Base-by-base conservation (phyloP, 2,797 vertebrate species). In the Silurus lanzhouensis region DNA sequence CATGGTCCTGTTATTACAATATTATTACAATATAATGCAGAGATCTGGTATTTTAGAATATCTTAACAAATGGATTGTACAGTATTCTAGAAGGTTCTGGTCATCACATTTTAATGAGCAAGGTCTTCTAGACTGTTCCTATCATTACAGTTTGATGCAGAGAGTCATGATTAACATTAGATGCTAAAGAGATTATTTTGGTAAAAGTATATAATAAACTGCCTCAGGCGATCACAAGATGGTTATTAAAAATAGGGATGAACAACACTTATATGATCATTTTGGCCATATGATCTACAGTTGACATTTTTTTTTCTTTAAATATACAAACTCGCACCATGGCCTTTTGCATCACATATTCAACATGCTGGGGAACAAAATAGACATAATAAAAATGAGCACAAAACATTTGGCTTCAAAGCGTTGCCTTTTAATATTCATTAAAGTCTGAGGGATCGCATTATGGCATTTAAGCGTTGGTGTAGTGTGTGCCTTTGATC, bases 371-470 rank as follows among this genome's bases (percentile, higher is more conserved):
- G 92, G 94, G 93, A 92, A 76, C 89, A 93, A 91, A 94, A 93
- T 94, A 92, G 91, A 91, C 92, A 89, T 82, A 91, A 93, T 94
- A 94, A 94, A 94, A 94, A 88, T 72, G 93, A 94, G 94, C 93
- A 88, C 87, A 88, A 94, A 95, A 93, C 94, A 95, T 93, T 91
- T 90, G 88, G 85, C 91, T 93, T 95, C 93, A 95, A 95, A 95
- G 93, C 79, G 86, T 89, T 89, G 84, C 83, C 61, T 89, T 89
- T 86, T 88, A 89, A 93, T 93, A 93, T 93, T 92, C 90, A 91
- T 92, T 94, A 91, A 92, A 93, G 91, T 93, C 91, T 92, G 93
- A 93, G 91, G 93, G 94, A 93, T 94, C 93, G 90, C 91, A 94
- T 94, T 92, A 92, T 92, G 93, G 90, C 92, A 91, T 85, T 92